Base-by-base conservation (phyloP, 2,113 vertebrate species). In the Oreochromis spilurus region DNA sequence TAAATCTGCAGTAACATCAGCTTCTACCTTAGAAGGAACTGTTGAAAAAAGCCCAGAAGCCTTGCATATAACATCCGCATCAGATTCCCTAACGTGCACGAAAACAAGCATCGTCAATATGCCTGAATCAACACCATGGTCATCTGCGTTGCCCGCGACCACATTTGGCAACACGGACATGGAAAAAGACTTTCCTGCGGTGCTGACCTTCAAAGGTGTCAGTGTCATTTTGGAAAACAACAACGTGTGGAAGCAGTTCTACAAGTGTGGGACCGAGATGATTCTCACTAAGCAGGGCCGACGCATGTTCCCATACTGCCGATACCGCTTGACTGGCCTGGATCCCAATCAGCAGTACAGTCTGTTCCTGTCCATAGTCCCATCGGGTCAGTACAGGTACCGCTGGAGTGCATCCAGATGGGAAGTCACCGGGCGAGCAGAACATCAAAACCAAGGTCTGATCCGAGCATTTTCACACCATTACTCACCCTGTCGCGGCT, bases 251-350 rank as follows among this genome's bases (percentile, higher is more conserved):
- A 98, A 96, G 84, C 97, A 99, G 12, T 99, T 99, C 88, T 94
- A 97, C 95, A 90, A 95, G 83, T 96, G 97, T 79, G 97, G 97
- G 83, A 99, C 98, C 0, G 98, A 99, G 95, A 99, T 99, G 98
- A 97, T 99, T 88, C 95, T 99, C 87, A 98, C 98, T 0, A 98
- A 97, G 91, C 97, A 96, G 84, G 98, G 98, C 4, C 96, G 98
- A n/a, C 97, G 97, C 54, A 99, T 99, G 98, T 99, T 99, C 91
- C 98, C 98, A 0, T 98, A 98, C 79, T 99, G 98, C 93, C 96
- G 97, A 0, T 99, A 98, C 84, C 97, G 97, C 93, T 93, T 99
- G 86, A 89, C 95, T 3, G 98, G 98, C 21, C 94, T 99, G 45
- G 96, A 98, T 45, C 96, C 97, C 19, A 83, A 93, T 24, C 96